Conservation (phyloP, 2,888 invertebrate species). For the Mythimna loreyi region DNA sequence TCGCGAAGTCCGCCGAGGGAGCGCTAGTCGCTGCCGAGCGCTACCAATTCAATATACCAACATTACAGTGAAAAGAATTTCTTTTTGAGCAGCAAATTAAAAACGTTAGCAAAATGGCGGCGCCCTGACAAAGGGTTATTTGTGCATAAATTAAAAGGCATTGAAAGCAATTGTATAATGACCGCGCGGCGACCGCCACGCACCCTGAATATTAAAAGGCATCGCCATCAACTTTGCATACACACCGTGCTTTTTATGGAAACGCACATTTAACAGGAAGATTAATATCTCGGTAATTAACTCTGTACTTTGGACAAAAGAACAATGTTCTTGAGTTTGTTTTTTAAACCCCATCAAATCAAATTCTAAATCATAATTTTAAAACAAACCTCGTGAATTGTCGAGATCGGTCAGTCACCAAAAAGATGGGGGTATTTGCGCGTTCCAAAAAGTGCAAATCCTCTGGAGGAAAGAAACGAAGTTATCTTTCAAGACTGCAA, state of each 20-base stretch:
- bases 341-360: background rate
- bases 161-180: conserved; percentile 62
- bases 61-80: conserved; percentile 38
- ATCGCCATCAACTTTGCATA: conserved; percentile 32
- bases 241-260: conserved; percentile 18
- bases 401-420: no score
- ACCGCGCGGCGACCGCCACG: conserved; percentile 28
- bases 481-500: background rate
- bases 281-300: conserved; percentile 46
- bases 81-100: conserved; percentile 46
- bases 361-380: no score
- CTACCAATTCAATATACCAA: conserved; percentile 36
- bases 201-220: conserved; percentile 51
- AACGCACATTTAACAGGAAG: conserved; percentile 15
- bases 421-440: no score
- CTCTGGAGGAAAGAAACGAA: background rate
- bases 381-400: no score
- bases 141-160: conserved; percentile 64
- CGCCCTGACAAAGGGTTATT: conserved; percentile 55
- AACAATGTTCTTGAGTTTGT: conserved; percentile 11
- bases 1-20: conserved; percentile 24
- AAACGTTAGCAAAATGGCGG: conserved; percentile 53
- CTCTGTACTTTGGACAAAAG: conserved; percentile 11
- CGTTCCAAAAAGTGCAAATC: no score
- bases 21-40: background rate